Conservation (phyloP, 2,888 invertebrate genomes). For the Creontiades dilutus region DNA sequence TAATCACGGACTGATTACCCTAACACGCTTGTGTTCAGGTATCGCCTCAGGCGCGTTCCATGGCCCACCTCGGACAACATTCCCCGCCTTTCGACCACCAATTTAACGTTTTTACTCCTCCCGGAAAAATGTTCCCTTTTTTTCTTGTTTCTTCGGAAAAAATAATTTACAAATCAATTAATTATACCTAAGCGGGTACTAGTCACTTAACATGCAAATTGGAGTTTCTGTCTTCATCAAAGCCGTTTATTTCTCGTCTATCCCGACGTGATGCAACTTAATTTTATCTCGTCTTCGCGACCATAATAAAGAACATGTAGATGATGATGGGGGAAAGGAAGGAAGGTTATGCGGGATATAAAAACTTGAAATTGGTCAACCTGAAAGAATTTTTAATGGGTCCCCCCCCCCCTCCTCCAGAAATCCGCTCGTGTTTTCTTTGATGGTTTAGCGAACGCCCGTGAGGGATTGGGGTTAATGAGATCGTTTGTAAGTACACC, state of each 20-base stretch:
- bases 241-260: not conserved
- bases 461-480: conserved; percentile 4
- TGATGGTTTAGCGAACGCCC: not conserved
- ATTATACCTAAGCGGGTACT: conserved; percentile 22
- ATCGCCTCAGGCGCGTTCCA: not conserved
- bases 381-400: not conserved
- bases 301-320: no score
- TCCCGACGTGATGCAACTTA: conserved; percentile 8
- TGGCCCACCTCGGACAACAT: not conserved
- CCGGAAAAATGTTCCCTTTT: not conserved
- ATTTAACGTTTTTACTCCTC: conserved; percentile 4
- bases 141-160: not conserved
- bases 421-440: not conserved
- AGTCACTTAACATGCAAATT: conserved; percentile 44
- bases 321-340: no score
- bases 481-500: not conserved
- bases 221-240: conserved; percentile 37
- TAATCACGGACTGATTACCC: conserved; percentile 1
- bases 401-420: not conserved
- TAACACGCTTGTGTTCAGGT: not conserved
- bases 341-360: not conserved
- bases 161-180: conserved; percentile 12
- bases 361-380: conserved; percentile 18
- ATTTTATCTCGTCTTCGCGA: not conserved
- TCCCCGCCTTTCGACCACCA: not conserved